Conservation (phyloP, 2,797 vertebrate genomes). For the Pterois miles region DNA sequence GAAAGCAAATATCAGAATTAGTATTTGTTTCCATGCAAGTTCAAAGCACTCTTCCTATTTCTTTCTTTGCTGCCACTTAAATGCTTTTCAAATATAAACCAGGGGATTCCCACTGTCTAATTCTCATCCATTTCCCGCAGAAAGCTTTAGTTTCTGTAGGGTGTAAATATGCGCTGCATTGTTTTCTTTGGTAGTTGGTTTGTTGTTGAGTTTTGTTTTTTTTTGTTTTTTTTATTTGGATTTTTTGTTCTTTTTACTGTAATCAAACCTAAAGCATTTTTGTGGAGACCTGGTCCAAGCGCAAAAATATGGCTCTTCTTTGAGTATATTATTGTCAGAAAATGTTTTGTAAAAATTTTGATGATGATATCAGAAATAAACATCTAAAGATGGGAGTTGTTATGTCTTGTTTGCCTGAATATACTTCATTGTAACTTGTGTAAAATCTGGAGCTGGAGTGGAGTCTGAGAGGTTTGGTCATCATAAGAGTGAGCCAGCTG, state of each 20-base stretch:
- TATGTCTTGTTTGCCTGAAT: slow-evolving; percentile 18
- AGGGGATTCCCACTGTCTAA: slow-evolving; percentile 60
- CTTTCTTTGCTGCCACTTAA: slow-evolving; percentile 33
- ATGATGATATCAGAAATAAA: slow-evolving; percentile 90
- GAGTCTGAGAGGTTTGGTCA: too few species aligned
- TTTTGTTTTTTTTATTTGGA: slow-evolving; percentile 41
- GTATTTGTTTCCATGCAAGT: slow-evolving; percentile 44
- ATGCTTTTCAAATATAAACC: slow-evolving; percentile 46
- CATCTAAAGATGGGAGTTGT: slow-evolving; percentile 82
- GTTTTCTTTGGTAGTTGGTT: slow-evolving; percentile 79
- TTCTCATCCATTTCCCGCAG: slow-evolving; percentile 69
- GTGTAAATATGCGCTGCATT: slow-evolving; percentile 86
- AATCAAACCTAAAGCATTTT: slow-evolving; percentile 81
- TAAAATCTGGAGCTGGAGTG: not conserved
- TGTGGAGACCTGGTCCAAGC: slow-evolving; percentile 84
- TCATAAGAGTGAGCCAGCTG: too few species aligned
- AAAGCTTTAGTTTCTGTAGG: slow-evolving; percentile 72
- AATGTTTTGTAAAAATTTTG: slow-evolving; percentile 91
- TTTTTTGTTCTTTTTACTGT: slow-evolving; percentile 76
- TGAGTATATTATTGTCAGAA: slow-evolving; percentile 90
- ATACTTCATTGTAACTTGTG: not conserved
- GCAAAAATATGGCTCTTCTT: slow-evolving; percentile 87
- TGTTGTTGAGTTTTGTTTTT: slow-evolving; percentile 64
- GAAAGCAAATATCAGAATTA: slow-evolving; percentile 70
- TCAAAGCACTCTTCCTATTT: slow-evolving; percentile 26